A percentile compares a stretch with the other conserved stretches of the same genome.
Conservation (phyloP, 2,113 vertebrate species). For the Morone chrysops region DNA sequence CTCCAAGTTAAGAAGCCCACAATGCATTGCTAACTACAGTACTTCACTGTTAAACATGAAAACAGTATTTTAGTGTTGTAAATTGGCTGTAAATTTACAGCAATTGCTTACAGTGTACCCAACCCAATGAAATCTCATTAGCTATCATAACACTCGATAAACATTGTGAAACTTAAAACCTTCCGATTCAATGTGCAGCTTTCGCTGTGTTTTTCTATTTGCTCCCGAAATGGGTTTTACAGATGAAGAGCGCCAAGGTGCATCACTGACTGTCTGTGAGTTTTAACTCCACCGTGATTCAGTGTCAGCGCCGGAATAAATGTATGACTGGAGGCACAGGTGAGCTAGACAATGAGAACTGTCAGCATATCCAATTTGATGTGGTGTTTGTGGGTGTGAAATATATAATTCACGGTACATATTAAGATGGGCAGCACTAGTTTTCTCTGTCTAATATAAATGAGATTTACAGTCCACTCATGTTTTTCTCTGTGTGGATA, state of each 20-base stretch:
- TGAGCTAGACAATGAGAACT: constrained; percentile 41
- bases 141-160: constrained; percentile 47
- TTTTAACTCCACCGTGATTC: constrained; percentile 32
- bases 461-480: neutral
- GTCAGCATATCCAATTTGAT: constrained; percentile 41
- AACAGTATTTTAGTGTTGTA: no score
- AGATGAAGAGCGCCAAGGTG: constrained; percentile 39
- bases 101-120: no score
- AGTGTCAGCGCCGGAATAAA: constrained; percentile 33
- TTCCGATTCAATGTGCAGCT: neutral
- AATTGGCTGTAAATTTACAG: no score
- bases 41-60: no score
- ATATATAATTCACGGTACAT: constrained; percentile 16
- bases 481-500: neutral
- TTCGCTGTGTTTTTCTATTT: constrained; percentile 42
- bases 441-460: constrained; percentile 16
- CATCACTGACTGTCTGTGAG: constrained; percentile 41
- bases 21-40: no score
- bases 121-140: constrained; percentile 48
- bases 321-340: constrained; percentile 54
- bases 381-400: constrained; percentile 15
- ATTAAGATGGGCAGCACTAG: constrained; percentile 24
- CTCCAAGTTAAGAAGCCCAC: no score
- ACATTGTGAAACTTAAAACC: constrained; percentile 43
- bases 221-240: constrained; percentile 59